Evolutionary conservation across 2,888 invertebrate species (phyloP), one percentile per base, ranked within the genome.

Genomic region (Theodoxus fluviatilis): DNA sequence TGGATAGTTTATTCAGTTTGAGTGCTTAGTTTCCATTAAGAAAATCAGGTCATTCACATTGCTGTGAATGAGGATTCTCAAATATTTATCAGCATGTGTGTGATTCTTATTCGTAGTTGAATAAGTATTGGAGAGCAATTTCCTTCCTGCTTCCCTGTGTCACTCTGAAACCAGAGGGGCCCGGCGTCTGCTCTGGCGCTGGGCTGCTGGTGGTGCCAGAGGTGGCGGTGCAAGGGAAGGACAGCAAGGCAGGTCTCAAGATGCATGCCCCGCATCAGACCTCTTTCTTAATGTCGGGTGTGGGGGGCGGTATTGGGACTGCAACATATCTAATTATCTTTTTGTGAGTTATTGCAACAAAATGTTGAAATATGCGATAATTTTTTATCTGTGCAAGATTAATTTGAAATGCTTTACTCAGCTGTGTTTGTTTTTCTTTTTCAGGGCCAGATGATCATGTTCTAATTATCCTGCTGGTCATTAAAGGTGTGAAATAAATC

Each of bases 371-470:
- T 55, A n/a, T 55, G 7, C 22, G 15, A 55, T n/a, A 55, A 22
- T n/a, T 61, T 12, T 33, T 12, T 61, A 31, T 2, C 18, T 63
- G 15, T 63, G 12, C 1, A 12, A 28, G 25, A 18, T 37, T 52
- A 31, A 31, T 43, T n/a, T 6, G 2, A 49, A 55, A 2, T 28
- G 15, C n/a, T n/a, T 43, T 68, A 66, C 57, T 70, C 28, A 63
- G 37, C 28, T 28, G 68, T 73, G 79, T 84, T 35, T 76, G 73
- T 81, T 83, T 83, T 80, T 85, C 77, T 80, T 82, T 90, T 89
- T 78, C 88, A 90, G 90, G 96, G 96, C 90, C 96, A 96, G 91
- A 96, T 96, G 96, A 96, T 96, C 89, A 96, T 96, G 91, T 97
- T 96, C 91, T 97, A 96, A n/a, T n/a, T n/a, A n/a, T n/a, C n/a